Evolutionary conservation across 2,797 vertebrate genomes (phyloP), one percentile per base, ranked within the genome.

Genomic region (Gallirallus australis): DNA sequence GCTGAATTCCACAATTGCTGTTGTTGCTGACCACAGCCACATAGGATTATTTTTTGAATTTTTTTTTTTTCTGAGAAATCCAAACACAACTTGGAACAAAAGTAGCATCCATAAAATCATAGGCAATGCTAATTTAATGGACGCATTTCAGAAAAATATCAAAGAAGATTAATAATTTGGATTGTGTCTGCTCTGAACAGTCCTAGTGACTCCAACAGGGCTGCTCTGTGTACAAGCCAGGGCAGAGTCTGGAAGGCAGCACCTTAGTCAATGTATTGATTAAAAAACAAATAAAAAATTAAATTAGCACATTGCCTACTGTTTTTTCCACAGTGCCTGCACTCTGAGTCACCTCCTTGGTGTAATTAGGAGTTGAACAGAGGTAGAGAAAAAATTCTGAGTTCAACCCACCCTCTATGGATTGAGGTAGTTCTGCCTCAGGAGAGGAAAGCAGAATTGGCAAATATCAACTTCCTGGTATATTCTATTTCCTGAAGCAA

Each of bases 121-220:
- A 92, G 69, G 79, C 56, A 90, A 80, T 53, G 68, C 73, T 90
- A 89, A 92, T 96, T 97, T 96, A 93, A 96, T 24, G 35, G 89
- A 82, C 82, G 39, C 45, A 87, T 88, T 96, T 97, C 93, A 90
- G 95, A 97, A 90, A 40, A 97, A 50, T 89, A 95, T 93, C 88
- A 96, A 72, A 71, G 47, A 89, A 59, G 53, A 77, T 69, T 75
- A 84, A 78, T 35, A 94, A 86, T 81, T 79, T 53, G 70, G 35
- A 39, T 56, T 2, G 1, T 28, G 40, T 82, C 40, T 69, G 47
- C n/a, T 27, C 57, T 86, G 47, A 60, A 35, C 39, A 70, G 72
- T 65, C 19, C 53, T 48, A 68, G 50, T 56, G 64, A 91, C 45
- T 86, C 45, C 39, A 94, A 31, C 15, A 69, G 28, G 45, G 83